These are phyloP conservation scores for Hyalella azteca DNA, from an alignment of 2,888 invertebrate genomes.

Conservation along the genomic window DNA sequence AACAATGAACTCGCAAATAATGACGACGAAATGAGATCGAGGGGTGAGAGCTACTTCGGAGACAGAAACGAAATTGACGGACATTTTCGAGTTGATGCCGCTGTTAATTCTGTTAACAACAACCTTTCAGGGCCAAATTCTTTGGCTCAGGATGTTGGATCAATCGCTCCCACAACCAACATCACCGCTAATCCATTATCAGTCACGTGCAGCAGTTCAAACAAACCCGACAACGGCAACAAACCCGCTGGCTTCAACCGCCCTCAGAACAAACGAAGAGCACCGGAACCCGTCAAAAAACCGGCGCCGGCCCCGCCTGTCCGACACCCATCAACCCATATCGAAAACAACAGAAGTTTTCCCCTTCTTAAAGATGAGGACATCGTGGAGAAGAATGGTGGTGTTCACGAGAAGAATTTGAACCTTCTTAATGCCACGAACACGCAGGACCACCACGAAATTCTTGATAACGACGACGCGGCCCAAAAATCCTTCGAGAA, in stretches of 20 bases:
- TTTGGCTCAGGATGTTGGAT: neutral
- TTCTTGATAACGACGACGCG: neutral
- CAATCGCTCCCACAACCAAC: conserved; percentile 13
- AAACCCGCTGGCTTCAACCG: neutral
- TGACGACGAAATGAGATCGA: neutral
- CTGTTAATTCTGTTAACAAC: neutral
- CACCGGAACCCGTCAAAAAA: conserved; percentile 2
- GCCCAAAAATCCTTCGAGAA: neutral
- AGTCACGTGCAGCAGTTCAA: neutral
- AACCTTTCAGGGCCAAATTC: neutral
- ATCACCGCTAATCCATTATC: neutral
- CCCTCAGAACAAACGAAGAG: neutral
- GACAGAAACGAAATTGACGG: neutral
- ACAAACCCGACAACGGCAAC: neutral
- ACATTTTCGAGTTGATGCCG: neutral
- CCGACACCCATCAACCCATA: neutral
- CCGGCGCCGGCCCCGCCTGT: neutral
- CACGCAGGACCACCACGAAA: neutral
- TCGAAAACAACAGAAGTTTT: neutral
- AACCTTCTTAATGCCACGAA: neutral
- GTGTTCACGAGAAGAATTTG: neutral
- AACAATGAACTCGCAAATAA: neutral
- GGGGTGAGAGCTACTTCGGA: neutral
- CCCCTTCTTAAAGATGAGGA: too few species aligned
- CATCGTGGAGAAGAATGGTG: neutral